Evolutionary conservation across 2,113 vertebrate species (phyloP).

Genomic region (Chionomys nivalis): DNA sequence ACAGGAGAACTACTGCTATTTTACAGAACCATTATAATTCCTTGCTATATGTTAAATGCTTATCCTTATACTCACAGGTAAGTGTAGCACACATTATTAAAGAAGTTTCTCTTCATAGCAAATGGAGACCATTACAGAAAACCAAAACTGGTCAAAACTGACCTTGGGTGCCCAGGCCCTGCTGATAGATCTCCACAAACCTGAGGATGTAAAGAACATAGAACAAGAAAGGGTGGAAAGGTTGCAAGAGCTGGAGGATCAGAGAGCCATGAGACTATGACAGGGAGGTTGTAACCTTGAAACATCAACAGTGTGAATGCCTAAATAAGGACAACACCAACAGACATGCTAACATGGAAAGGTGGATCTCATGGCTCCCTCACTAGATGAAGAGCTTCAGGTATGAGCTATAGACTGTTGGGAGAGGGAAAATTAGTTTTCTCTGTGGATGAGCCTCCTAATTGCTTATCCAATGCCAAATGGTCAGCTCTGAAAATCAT

Average conservation of each 20-base stretch:
- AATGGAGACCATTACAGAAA: not conserved
- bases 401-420: not conserved
- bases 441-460: not conserved
- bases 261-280: not conserved
- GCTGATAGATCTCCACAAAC: not conserved
- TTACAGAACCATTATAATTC: not conserved
- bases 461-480: not conserved
- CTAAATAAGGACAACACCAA: not conserved
- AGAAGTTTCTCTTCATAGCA: not conserved
- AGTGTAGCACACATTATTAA: not conserved
- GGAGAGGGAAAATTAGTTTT: not conserved
- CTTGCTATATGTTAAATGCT: not conserved
- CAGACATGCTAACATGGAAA: not conserved
- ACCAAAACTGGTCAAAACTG: not conserved
- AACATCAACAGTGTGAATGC: not conserved
- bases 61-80: not conserved
- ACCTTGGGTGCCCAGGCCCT: not conserved
- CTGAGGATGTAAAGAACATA: not conserved
- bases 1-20: not conserved
- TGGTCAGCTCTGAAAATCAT: not conserved
- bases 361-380: not conserved
- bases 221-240: not conserved
- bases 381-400: not conserved
- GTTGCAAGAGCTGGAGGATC: not conserved
- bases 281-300: not conserved